A percentile compares a stretch with the other conserved stretches of the same genome.
These are phyloP conservation scores for Miltochrista miniata DNA, from an alignment of 2,888 invertebrate species.

Conservation along the genomic window DNA sequence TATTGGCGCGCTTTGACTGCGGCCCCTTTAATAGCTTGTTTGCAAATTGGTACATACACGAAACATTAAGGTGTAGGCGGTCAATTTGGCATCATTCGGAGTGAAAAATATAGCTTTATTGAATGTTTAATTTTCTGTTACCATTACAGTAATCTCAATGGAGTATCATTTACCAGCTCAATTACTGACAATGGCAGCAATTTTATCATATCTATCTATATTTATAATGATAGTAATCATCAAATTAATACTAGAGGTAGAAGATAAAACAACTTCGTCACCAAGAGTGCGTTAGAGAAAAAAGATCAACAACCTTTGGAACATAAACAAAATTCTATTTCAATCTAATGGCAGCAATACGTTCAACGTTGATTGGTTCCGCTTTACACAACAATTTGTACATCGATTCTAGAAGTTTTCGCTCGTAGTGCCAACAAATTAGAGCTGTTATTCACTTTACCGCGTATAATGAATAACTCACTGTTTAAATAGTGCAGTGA, in stretches of 20 bases:
- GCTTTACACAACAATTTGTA: slow-evolving; percentile 47
- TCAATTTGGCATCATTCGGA: slow-evolving; percentile 45
- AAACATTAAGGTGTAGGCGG: slow-evolving; percentile 40
- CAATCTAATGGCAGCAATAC: slow-evolving; percentile 46
- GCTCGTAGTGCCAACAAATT: slow-evolving; percentile 48
- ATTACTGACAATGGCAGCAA: too few relatives aligned
- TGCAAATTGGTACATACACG: slow-evolving; percentile 64
- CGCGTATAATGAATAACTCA: slow-evolving; percentile 41
- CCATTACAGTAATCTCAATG: neutral
- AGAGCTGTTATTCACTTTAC: slow-evolving; percentile 49
- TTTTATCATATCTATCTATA: too few relatives aligned
- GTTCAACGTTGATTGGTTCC: slow-evolving; percentile 46
- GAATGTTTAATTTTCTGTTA: slow-evolving; percentile 4
- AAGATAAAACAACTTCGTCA: too few relatives aligned
- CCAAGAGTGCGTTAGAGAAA: slow-evolving; percentile 23
- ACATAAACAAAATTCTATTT: slow-evolving; percentile 52
- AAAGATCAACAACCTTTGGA: slow-evolving; percentile 46
- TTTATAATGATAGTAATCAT: too few relatives aligned
- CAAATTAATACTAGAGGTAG: too few relatives aligned
- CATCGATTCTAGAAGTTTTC: slow-evolving; percentile 31
- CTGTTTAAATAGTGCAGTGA: slow-evolving; percentile 61
- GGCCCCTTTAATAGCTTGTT: slow-evolving; percentile 67
- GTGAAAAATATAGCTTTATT: slow-evolving; percentile 33
- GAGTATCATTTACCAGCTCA: too few relatives aligned
- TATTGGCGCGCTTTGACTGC: slow-evolving; percentile 75